phyloP scores from a whole-genome alignment of 2,113 vertebrate genomes.

The Sceloporus tristichus region DNA sequence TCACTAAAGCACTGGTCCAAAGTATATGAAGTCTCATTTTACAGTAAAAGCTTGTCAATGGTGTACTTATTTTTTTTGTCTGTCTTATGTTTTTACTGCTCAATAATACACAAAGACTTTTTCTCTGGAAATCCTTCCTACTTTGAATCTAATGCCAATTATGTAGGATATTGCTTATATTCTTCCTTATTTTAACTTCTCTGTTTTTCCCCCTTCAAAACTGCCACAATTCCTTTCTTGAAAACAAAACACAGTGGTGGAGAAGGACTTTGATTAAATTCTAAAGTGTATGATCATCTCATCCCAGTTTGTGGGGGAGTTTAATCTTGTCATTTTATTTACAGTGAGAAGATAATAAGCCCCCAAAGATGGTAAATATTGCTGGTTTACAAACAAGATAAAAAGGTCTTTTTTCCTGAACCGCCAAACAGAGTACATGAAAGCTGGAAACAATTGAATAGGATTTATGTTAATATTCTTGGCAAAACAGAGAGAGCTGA shows the following conservation, averaged over 20 bases:
- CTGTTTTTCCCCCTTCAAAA: slow-evolving; percentile 16
- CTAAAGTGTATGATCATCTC: not conserved
- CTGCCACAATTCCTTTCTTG: slow-evolving; percentile 38
- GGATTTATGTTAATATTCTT: slow-evolving; percentile 54
- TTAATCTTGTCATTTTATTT: slow-evolving; percentile 50
- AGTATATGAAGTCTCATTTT: not conserved
- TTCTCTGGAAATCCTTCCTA: not conserved
- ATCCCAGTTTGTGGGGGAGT: slow-evolving; percentile 22
- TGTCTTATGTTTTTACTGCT: not conserved
- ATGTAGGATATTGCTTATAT: slow-evolving; percentile 9
- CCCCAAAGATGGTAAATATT: slow-evolving; percentile 45
- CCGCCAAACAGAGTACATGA: slow-evolving; percentile 46
- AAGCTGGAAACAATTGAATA: slow-evolving; percentile 55
- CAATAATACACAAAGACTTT: not conserved
- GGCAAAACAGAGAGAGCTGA: slow-evolving; percentile 34
- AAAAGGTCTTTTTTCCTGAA: slow-evolving; percentile 53
- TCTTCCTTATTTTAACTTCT: slow-evolving; percentile 11
- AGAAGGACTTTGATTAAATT: slow-evolving; percentile 51
- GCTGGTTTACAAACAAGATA: slow-evolving; percentile 59
- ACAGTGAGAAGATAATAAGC: slow-evolving; percentile 48
- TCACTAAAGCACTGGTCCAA: not conserved
- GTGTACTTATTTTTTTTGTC: not conserved
- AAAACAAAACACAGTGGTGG: slow-evolving; percentile 36
- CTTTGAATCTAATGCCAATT: not conserved
- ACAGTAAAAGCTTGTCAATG: not conserved